phyloP scores from a whole-genome alignment of 2,888 invertebrate genomes.

The Aphidoletes aphidimyza region DNA sequence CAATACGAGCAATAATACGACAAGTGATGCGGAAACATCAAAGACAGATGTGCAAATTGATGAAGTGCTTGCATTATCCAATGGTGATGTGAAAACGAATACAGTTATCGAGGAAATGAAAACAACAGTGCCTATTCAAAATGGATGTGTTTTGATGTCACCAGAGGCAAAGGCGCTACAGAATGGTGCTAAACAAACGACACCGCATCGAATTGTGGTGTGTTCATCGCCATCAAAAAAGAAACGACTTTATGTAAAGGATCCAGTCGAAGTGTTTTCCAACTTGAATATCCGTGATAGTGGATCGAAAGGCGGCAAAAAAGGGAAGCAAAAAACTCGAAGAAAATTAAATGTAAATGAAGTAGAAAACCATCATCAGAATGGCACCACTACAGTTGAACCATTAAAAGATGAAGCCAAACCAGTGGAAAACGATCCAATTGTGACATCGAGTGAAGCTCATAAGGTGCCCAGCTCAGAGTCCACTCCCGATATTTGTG shows the following conservation, averaged over 20 bases:
- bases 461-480: not conserved
- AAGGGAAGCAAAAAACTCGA: not conserved
- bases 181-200: conserved; percentile 67
- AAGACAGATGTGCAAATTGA: not conserved
- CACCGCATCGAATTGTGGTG: conserved; percentile 72
- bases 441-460: not conserved
- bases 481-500: not conserved
- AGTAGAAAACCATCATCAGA: not conserved
- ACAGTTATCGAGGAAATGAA: not conserved
- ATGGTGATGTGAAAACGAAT: not conserved
- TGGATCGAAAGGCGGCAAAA: not conserved
- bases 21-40: not conserved
- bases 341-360: not conserved
- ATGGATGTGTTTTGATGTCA: not conserved
- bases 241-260: conserved; percentile 57
- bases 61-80: not conserved
- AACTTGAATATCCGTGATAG: conserved; percentile 10
- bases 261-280: conserved; percentile 39
- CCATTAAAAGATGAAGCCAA: not conserved
- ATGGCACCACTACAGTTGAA: not conserved
- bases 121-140: conserved; percentile 21
- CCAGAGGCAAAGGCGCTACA: not conserved
- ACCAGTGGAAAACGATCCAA: not conserved
- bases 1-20: conserved; percentile 60
- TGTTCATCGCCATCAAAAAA: conserved; percentile 64